Conservation (phyloP, 1,140 invertebrate species). For the Drosophila ogumai region DNA sequence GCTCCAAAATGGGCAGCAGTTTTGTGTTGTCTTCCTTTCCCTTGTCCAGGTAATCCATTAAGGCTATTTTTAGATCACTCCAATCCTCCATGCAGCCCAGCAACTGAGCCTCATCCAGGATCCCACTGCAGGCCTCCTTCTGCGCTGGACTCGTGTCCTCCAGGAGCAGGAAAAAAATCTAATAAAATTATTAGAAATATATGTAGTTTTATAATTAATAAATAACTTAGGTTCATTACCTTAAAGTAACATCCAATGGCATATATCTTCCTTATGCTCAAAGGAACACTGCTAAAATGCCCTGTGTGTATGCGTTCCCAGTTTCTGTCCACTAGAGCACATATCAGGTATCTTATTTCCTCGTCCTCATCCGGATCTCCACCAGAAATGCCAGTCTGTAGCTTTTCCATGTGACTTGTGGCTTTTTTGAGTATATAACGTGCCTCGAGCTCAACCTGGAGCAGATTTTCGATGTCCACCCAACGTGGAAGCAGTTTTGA, state of each 20-base stretch:
- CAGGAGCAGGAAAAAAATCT: constrained; percentile 72
- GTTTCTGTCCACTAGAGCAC: constrained; percentile 89
- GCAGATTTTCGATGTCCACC: constrained; percentile 49
- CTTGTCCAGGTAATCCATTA: constrained; percentile 63
- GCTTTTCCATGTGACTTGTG: constrained; percentile 13
- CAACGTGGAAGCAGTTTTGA: constrained; percentile 55
- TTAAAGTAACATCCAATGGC: constrained; percentile 88
- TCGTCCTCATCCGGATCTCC: constrained; percentile 33
- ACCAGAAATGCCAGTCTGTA: background rate
- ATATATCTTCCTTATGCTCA: constrained; percentile 87
- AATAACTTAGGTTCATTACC: constrained; percentile 74
- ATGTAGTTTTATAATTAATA: background rate
- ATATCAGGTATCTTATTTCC: constrained; percentile 83
- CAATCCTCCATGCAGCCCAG: constrained; percentile 70
- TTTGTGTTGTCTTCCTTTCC: background rate
- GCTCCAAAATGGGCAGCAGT: constrained; percentile 49
- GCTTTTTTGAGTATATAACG: constrained; percentile 63
- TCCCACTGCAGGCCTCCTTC: constrained; percentile 55
- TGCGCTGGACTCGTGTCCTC: constrained; percentile 44
- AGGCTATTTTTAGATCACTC: constrained; percentile 31
- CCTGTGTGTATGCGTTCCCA: constrained; percentile 94
- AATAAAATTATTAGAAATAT: background rate
- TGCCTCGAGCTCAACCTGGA: constrained; percentile 56
- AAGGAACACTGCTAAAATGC: constrained; percentile 92
- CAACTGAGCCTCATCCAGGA: constrained; percentile 74